Evolutionary conservation across 2,888 invertebrate species (phyloP), one percentile per base, ranked within the genome.

Genomic region (Tenthredo amoena): DNA sequence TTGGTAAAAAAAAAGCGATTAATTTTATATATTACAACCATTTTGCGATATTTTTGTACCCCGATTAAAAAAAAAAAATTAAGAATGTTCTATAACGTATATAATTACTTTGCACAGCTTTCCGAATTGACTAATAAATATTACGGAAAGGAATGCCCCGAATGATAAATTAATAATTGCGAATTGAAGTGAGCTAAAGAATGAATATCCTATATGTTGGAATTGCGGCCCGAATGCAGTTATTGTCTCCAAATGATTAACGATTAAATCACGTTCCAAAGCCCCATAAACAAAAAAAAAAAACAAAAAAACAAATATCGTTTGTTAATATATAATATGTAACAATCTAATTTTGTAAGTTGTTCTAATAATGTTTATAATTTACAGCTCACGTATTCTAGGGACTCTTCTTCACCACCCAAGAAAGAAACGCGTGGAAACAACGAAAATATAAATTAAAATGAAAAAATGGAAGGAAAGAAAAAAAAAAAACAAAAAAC

Each of bases 321-420:
- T 74, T 43, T 74, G 68, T 68, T 31, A 68, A 65, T 65, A 10
- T 65, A 9, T 65, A 31, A 31, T 26, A 31, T 15, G 18, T 85
- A 86, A 83, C 79, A 89, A 88, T 89, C 79, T 88, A 87, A 87
- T 87, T 89, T 79, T 55, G 84, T 50, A 62, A 77, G 40, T n/a
- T 58, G 21, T 40, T 34, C 26, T 15, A 12, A 40, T n/a, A 21
- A 40, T n/a, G 3, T 71, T 68, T 90, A 87, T 87, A 82, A 90
- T 89, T 92, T 93, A 84, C 92, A 93, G 93, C 93, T 89, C 91
- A 91, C 89, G 91, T 88, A 89, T 89, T 90, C 90, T 93, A 93
- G 92, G 91, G 91, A 91, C 90, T 88, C 65, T 83, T 86, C 88
- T 84, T 86, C 88, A 87, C 87, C 90, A 88, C 86, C 89, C 89